phyloP scores from a whole-genome alignment of 1,140 invertebrate genomes.

The Globodera ellingtonae region DNA sequence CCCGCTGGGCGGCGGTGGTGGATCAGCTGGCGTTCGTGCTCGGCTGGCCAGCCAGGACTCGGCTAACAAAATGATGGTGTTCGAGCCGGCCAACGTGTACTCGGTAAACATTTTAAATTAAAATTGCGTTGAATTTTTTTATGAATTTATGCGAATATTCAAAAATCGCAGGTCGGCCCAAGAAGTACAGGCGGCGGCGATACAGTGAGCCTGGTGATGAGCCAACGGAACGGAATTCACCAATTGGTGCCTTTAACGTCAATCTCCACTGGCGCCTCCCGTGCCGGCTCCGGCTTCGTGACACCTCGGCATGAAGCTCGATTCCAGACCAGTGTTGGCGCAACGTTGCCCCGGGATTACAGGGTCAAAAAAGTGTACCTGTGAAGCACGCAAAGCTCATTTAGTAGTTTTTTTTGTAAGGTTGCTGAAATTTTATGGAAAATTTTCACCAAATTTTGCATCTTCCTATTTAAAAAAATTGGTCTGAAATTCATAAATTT shows the following conservation, averaged over 20 bases:
- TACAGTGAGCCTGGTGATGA: conserved; percentile 58
- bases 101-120: not conserved
- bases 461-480: too few species aligned
- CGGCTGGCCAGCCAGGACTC: conserved; percentile 61
- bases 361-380: conserved; percentile 62
- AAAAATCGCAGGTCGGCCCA: conserved; percentile 4
- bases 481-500: too few species aligned
- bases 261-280: conserved; percentile 48
- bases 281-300: conserved; percentile 50
- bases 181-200: conserved; percentile 37
- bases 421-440: too few species aligned
- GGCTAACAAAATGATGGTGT: conserved; percentile 34
- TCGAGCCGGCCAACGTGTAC: conserved; percentile 25
- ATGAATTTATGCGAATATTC: too few species aligned
- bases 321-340: conserved; percentile 25
- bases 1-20: conserved; percentile 37
- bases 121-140: too few species aligned
- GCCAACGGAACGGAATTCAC: conserved; percentile 26
- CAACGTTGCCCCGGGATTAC: conserved; percentile 61
- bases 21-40: conserved; percentile 46
- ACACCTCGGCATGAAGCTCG: conserved; percentile 49
- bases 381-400: not conserved
- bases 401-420: too few species aligned
- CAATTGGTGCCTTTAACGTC: conserved; percentile 46
- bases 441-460: too few species aligned